Percentiles rank a stretch among this genome's conserved stretches.
phyloP scores from a whole-genome alignment of 37 sponge, comb jelly and placozoan genomes.

The Hormiphora californensis region DNA sequence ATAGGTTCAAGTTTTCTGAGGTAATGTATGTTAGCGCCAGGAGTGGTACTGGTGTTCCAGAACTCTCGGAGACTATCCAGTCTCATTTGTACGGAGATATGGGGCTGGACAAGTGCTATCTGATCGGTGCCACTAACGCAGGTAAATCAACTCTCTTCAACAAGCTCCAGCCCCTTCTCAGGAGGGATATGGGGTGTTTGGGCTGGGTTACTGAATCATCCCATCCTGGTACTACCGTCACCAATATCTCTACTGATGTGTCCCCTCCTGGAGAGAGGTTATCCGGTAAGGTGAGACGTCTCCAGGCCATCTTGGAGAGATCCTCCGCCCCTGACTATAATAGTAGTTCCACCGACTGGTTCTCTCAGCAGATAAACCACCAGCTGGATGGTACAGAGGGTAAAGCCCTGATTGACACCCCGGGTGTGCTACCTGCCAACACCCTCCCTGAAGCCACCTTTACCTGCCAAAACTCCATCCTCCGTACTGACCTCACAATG shows the following conservation, averaged over 20 bases:
- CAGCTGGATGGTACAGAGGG: neutral
- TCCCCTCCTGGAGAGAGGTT: no score
- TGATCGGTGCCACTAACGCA: slow-evolving; percentile 21
- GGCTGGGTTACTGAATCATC: slow-evolving; percentile 16
- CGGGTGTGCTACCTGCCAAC: neutral
- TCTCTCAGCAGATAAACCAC: neutral
- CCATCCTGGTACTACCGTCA: slow-evolving; percentile 3
- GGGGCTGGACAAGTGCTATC: neutral
- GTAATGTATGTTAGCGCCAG: neutral
- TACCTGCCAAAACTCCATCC: neutral
- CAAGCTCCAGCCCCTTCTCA: neutral
- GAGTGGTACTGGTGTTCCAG: slow-evolving; percentile 9
- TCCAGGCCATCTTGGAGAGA: no score
- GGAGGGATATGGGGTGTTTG: neutral
- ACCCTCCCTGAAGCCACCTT: neutral
- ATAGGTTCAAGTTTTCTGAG: neutral
- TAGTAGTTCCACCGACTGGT: no score
- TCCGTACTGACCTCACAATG: neutral
- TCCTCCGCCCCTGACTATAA: no score
- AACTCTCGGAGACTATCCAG: neutral
- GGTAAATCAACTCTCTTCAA: slow-evolving; percentile 49
- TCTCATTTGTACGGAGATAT: neutral
- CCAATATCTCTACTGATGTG: neutral
- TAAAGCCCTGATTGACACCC: slow-evolving; percentile 24
- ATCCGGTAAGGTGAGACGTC: no score